Evolutionary conservation across 2,888 invertebrate genomes (phyloP), one percentile per base, ranked within the genome.

Genomic region (Tholera decimalis): DNA sequence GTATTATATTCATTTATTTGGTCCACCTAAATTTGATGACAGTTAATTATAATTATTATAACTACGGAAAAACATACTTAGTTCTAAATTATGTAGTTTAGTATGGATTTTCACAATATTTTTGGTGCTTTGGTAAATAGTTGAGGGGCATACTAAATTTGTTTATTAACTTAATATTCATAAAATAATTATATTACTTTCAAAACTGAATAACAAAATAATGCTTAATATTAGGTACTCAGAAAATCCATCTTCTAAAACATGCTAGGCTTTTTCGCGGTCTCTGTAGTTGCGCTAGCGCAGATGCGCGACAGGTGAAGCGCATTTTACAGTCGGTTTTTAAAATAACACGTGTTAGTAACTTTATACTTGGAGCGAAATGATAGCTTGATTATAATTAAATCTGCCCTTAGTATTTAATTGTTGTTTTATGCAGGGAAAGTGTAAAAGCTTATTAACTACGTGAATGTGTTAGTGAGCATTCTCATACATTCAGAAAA

Each of bases 241-340:
- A n/a, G n/a, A n/a, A n/a, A n/a, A n/a, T 24, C 5, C 30, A 15
- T 55, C 3, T 24, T 13, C 0, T 20, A 37, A n/a, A 24, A 9
- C 5, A 3, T 24, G 13, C 0, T 1, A 24, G 20, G 28, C 3
- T 30, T 49, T 33, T 20, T 15, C 0, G 0, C 0, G 15, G 11
- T 67, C 9, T 18, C 15, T 11, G 22, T 15, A 46, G 5, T 0
- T 35, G 67, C 67, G 71, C 50, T 2, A 0, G 50, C 67, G 71
- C 67, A 66, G 15, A 22, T 39, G 1, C 30, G 11, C 6, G 15
- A n/a, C 20, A 28, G 9, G 18, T 24, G 5, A 51, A 24, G n/a
- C n/a, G 20, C 26, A 20, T 24, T 13, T 3, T 0, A n/a, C 20
- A 3, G n/a, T 30, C 24, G 7, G 7, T 5, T 0, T 11, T 3